Conservation (phyloP, 2,113 vertebrate genomes). For the Nyctibius bracteatus region DNA sequence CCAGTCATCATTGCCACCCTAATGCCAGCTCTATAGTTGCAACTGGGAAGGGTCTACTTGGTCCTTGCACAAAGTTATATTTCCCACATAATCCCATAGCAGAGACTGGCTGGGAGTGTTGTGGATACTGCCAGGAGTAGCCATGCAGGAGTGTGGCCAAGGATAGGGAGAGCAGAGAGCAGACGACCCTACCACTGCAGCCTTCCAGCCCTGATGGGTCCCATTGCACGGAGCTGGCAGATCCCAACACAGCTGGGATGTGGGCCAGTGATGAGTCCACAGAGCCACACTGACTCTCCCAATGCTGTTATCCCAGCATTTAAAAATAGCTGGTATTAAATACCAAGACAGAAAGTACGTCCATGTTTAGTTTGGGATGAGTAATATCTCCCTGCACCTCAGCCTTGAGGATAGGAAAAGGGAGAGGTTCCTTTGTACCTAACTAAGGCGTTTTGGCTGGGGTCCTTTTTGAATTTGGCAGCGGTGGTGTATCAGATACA, state of each 20-base stretch:
- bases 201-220: not conserved
- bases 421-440: slow-evolving; percentile 5
- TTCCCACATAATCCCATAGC: not conserved
- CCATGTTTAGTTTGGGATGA: slow-evolving; percentile 15
- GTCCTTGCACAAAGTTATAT: rapidly evolving
- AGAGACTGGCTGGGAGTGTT: not conserved
- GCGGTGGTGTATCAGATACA: not conserved
- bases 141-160: not conserved
- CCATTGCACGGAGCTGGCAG: not conserved
- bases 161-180: not conserved
- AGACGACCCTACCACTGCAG: rapidly evolving
- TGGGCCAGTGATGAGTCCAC: not conserved
- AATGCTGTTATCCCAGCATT: not conserved
- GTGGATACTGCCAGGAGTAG: not conserved
- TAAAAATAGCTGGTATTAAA: slow-evolving; percentile 28
- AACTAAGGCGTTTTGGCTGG: not conserved
- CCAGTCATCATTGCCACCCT: not conserved
- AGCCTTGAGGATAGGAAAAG: not conserved
- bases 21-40: not conserved
- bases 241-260: not conserved
- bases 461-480: not conserved
- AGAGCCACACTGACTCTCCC: not conserved
- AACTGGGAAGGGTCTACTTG: not conserved
- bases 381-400: not conserved
- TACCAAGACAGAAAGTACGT: not conserved